These are phyloP conservation scores for Rhinichthys osculus DNA, from an alignment of 2,797 vertebrate species.

Conservation along the genomic window DNA sequence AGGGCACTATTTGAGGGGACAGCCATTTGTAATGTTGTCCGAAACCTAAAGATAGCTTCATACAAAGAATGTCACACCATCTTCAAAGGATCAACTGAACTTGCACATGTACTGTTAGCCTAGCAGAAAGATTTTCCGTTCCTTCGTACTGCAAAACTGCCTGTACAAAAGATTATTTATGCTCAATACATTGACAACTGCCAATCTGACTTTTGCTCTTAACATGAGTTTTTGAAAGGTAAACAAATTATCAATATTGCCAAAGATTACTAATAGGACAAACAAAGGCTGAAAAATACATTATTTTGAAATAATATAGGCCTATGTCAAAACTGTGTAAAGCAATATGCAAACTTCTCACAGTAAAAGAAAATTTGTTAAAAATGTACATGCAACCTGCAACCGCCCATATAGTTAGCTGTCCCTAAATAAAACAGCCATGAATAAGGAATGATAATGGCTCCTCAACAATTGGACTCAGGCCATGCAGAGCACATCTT, in stretches of 20 bases:
- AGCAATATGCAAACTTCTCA: not conserved
- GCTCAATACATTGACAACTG: slow-evolving; percentile 8
- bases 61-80: slow-evolving; percentile 27
- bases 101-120: slow-evolving; percentile 57
- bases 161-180: slow-evolving; percentile 4
- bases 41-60: no score
- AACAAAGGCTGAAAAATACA: not conserved
- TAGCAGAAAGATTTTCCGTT: slow-evolving; percentile 52
- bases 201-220: not conserved
- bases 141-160: slow-evolving; percentile 45
- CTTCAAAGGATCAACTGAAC: slow-evolving; percentile 37
- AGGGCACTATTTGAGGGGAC: no score
- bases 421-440: slow-evolving; percentile 36
- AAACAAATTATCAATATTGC: slow-evolving; percentile 25
- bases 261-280: slow-evolving; percentile 15
- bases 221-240: not conserved
- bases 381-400: slow-evolving; percentile 3
- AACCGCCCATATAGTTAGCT: not conserved
- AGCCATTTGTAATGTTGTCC: no score
- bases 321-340: not conserved
- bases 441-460: slow-evolving; percentile 54
- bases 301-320: not conserved
- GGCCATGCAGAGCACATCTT: slow-evolving; percentile 46
- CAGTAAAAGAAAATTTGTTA: not conserved
- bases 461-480: slow-evolving; percentile 43